Conservation (phyloP, 2,113 vertebrate genomes). For the Gymnorhina tibicen region DNA sequence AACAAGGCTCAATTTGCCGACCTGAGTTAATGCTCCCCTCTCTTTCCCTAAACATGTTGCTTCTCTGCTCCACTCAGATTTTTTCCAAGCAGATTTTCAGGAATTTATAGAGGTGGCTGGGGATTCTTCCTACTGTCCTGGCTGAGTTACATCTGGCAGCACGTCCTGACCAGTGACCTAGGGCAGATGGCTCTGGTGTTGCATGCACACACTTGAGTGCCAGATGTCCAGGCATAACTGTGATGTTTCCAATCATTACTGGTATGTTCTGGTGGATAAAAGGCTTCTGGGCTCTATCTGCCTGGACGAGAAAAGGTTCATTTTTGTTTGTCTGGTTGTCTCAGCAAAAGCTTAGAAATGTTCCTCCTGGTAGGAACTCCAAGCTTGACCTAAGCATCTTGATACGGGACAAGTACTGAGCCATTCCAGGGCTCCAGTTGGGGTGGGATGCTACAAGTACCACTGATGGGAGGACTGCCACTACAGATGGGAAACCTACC, state of each 20-base stretch:
- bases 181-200: neutral
- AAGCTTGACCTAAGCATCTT: neutral
- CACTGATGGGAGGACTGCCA: neutral
- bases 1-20: neutral
- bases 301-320: neutral
- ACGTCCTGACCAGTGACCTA: neutral
- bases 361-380: neutral
- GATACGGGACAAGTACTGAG: neutral
- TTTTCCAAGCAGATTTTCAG: neutral
- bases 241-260: neutral
- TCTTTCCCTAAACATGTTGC: neutral
- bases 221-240: neutral
- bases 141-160: neutral
- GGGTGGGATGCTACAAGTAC: neutral
- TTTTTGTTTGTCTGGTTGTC: neutral
- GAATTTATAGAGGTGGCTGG: neutral
- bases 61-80: neutral
- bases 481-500: neutral
- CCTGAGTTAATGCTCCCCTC: neutral
- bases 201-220: neutral
- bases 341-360: neutral
- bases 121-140: neutral
- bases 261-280: neutral
- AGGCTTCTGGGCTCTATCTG: neutral
- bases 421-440: neutral